phyloP scores from a whole-genome alignment of 2,113 vertebrate genomes.

The Brachypodius melanocephalos region DNA sequence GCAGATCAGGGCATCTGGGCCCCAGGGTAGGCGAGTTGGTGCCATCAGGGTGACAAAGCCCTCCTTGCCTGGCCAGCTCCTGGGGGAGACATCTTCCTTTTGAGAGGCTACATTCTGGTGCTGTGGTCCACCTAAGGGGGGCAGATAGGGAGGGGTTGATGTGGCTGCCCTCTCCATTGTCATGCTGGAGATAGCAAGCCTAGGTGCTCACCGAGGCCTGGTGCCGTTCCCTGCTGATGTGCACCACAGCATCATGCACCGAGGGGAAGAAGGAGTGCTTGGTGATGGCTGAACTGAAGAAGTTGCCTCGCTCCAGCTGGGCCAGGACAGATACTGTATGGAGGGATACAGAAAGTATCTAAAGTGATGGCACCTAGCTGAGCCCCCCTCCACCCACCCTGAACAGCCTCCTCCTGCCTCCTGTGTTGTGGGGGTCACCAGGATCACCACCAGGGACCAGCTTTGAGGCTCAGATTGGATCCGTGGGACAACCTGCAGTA shows the following conservation, averaged over 20 bases:
- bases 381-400: rapidly evolving
- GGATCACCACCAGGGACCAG: no score
- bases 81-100: rapidly evolving
- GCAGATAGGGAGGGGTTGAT: background rate
- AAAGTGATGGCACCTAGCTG: background rate
- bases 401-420: background rate
- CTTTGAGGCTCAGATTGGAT: background rate
- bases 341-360: background rate
- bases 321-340: slow-evolving; percentile 73
- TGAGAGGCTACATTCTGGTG: slow-evolving; percentile 2
- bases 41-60: background rate
- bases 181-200: rapidly evolving
- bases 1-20: background rate
- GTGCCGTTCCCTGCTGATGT: slow-evolving; percentile 36
- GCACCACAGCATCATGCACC: slow-evolving; percentile 80
- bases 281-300: slow-evolving; percentile 83
- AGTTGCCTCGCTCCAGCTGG: slow-evolving; percentile 82
- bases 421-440: rapidly evolving
- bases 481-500: background rate
- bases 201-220: background rate
- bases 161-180: background rate
- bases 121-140: background rate
- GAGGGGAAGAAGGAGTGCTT: slow-evolving; percentile 85
- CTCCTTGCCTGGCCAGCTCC: rapidly evolving
- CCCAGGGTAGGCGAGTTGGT: rapidly evolving